These are phyloP conservation scores for Phrynocephalus guinanensis DNA, from an alignment of 2,797 vertebrate genomes.

Conservation along the genomic window DNA sequence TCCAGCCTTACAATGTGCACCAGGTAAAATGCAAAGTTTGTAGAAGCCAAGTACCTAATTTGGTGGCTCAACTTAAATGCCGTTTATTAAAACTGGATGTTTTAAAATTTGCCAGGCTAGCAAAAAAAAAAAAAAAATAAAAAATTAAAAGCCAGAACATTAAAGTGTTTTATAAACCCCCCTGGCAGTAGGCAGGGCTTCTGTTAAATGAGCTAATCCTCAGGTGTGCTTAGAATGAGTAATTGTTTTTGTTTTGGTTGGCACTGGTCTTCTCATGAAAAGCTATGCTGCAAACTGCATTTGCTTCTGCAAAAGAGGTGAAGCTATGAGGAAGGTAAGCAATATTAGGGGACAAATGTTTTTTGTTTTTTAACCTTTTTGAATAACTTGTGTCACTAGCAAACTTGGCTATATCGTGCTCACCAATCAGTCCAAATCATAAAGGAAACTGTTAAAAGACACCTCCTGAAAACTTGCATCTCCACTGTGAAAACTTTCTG, in stretches of 20 bases:
- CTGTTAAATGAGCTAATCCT: constrained; percentile 28
- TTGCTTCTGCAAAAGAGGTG: not conserved
- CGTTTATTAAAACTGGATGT: constrained; percentile 25
- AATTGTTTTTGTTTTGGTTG: constrained; percentile 47
- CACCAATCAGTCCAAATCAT: too few relatives aligned
- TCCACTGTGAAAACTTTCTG: too few relatives aligned
- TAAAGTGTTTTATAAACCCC: constrained; percentile 47
- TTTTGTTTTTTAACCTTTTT: not conserved
- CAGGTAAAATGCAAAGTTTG: not conserved
- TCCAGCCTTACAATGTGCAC: not conserved
- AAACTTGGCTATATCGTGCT: not conserved
- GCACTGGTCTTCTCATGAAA: constrained; percentile 22
- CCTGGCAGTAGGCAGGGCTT: not conserved
- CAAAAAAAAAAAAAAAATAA: not conserved
- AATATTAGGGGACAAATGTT: not conserved
- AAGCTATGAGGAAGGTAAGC: not conserved
- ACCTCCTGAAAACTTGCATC: too few relatives aligned
- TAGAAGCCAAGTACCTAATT: not conserved
- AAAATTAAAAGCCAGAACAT: constrained; percentile 12
- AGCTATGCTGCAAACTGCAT: not conserved
- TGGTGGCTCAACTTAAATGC: constrained; percentile 12
- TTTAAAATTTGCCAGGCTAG: not conserved
- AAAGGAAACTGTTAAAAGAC: too few relatives aligned
- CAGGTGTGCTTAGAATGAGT: not conserved
- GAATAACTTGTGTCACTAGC: not conserved